A percentile compares a stretch with the other conserved stretches of the same genome.
Conservation (phyloP, 2,888 invertebrate genomes). For the Pteria penguin region DNA sequence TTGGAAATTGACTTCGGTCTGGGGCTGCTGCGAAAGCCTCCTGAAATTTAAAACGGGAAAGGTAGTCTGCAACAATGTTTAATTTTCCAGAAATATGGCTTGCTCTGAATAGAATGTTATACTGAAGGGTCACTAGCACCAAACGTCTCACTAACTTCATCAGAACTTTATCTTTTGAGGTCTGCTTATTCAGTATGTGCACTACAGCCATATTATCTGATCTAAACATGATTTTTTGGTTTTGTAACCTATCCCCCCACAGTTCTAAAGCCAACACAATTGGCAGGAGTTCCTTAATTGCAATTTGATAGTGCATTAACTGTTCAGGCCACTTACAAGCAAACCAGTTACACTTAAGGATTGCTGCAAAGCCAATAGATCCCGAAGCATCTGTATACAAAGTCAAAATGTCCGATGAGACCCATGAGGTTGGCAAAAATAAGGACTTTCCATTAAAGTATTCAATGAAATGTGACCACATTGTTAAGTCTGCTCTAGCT, state of each 20-base stretch:
- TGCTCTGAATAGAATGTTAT: conserved; percentile 27
- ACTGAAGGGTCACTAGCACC: conserved; percentile 15
- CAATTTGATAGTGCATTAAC: neutral
- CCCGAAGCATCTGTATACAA: conserved; percentile 24
- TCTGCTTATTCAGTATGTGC: conserved; percentile 35
- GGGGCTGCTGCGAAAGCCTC: neutral
- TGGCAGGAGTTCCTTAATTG: neutral
- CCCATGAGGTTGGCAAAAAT: conserved; percentile 36
- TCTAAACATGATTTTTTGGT: neutral
- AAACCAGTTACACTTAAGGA: conserved; percentile 1
- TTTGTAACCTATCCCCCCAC: neutral
- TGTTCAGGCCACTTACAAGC: neutral
- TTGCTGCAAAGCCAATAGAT: conserved; percentile 19
- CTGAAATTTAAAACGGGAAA: conserved; percentile 6
- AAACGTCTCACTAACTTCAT: conserved; percentile 34
- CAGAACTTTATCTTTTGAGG: conserved; percentile 18
- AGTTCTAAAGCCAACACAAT: neutral
- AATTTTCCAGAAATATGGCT: neutral
- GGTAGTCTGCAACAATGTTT: neutral
- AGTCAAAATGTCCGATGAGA: conserved; percentile 4
- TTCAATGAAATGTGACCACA: conserved; percentile 34
- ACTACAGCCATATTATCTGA: conserved; percentile 32
- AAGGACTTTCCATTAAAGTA: conserved; percentile 43
- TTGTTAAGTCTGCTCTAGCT: conserved; percentile 27
- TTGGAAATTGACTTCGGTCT: neutral